Conservation (phyloP, 2,113 vertebrate species). For the Tragulus kanchil region DNA sequence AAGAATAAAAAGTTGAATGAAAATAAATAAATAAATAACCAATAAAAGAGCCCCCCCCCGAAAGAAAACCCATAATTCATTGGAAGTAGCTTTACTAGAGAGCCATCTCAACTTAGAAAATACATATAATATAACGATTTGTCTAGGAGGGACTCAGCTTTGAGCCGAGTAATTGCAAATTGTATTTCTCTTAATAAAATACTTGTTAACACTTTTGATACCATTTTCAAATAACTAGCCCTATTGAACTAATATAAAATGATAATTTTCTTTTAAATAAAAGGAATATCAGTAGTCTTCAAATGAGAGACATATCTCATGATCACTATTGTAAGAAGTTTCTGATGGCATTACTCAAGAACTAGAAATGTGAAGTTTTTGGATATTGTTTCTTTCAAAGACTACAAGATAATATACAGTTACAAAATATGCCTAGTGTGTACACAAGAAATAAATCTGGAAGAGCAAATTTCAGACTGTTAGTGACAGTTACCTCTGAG, state of each 20-base stretch:
- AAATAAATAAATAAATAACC: no score
- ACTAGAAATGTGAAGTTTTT: not conserved
- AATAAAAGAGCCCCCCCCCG: no score
- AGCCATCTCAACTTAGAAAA: not conserved
- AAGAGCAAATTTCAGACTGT: not conserved
- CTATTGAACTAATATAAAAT: not conserved
- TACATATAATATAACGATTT: not conserved
- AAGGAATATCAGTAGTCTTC: slow-evolving; percentile 5
- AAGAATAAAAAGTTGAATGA: no score
- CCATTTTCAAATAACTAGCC: slow-evolving; percentile 26
- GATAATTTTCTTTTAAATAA: not conserved
- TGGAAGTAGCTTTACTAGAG: not conserved
- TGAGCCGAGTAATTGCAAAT: not conserved
- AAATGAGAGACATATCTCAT: not conserved
- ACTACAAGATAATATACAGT: not conserved
- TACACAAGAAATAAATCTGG: not conserved
- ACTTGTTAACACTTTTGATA: not conserved
- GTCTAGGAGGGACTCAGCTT: not conserved
- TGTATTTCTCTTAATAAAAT: not conserved
- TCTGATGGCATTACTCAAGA: not conserved
- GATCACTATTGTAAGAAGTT: not conserved
- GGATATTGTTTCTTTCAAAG: not conserved
- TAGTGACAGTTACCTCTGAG: not conserved
- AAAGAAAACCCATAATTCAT: not conserved
- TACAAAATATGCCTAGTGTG: not conserved